phyloP scores from a whole-genome alignment of 2,797 vertebrate species.

The Anguilla anguilla region DNA sequence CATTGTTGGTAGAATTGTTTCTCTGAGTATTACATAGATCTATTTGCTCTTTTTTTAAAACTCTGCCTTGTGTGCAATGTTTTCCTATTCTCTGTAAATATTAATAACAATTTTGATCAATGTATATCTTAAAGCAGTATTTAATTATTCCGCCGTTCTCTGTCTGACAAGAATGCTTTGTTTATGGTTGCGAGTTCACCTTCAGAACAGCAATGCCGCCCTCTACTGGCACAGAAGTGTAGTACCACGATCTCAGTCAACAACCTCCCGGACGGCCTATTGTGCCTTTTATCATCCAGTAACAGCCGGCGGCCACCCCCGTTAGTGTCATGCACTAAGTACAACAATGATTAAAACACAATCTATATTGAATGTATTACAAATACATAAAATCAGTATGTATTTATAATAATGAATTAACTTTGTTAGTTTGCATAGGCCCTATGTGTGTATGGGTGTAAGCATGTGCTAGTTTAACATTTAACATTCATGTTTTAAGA shows the following conservation, averaged over 20 bases:
- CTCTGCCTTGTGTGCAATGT: not conserved
- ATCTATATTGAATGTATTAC: not conserved
- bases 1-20: not conserved
- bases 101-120: not conserved
- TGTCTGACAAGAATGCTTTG: not conserved
- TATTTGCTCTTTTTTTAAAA: not conserved
- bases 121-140: not conserved
- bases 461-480: not conserved
- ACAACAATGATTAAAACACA: not conserved
- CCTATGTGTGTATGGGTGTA: not conserved
- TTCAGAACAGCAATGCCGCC: constrained; percentile 53
- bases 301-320: not conserved
- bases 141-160: not conserved
- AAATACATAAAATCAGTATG: not conserved
- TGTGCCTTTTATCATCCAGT: not conserved
- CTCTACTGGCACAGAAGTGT: constrained; percentile 49
- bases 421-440: not conserved
- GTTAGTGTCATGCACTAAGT: not conserved
- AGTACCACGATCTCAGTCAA: not conserved
- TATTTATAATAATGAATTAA: not conserved
- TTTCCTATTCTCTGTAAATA: not conserved
- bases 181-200: not conserved
- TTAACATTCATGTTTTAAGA: constrained; percentile 16
- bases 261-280: not conserved
- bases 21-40: not conserved